Evolutionary conservation across 2,797 vertebrate species (phyloP).

Genomic region (Gouania willdenowi): DNA sequence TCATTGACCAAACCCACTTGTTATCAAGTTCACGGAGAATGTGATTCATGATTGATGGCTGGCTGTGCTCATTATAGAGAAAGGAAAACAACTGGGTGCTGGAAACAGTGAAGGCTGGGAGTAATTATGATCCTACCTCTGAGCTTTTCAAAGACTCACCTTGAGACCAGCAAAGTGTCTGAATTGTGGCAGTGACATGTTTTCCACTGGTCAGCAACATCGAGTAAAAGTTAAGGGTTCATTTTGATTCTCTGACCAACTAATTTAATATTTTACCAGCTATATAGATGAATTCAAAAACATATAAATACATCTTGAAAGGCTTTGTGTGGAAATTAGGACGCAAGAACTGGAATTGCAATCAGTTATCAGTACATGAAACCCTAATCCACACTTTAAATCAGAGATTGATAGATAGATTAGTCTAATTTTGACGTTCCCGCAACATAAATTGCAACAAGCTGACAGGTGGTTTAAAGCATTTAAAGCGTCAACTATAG

Average conservation of each 20-base stretch:
- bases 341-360: too few species aligned
- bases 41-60: slow-evolving; percentile 42
- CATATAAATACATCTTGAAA: too few species aligned
- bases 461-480: too few species aligned
- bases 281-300: too few species aligned
- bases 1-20: slow-evolving; percentile 29
- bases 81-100: slow-evolving; percentile 45
- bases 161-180: slow-evolving; percentile 34
- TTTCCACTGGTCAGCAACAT: slow-evolving; percentile 37
- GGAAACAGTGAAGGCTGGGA: slow-evolving; percentile 63
- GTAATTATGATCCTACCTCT: slow-evolving; percentile 71
- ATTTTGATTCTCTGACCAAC: slow-evolving; percentile 4
- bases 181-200: slow-evolving; percentile 21
- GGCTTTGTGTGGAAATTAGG: too few species aligned
- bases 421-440: too few species aligned
- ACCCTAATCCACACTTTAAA: too few species aligned
- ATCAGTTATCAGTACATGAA: too few species aligned
- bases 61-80: slow-evolving; percentile 58
- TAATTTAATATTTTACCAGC: too few species aligned
- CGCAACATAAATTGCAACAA: too few species aligned
- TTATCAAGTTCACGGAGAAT: slow-evolving; percentile 48
- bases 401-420: too few species aligned
- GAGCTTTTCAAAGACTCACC: slow-evolving; percentile 66
- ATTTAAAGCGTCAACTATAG: too few species aligned
- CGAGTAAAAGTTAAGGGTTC: slow-evolving; percentile 4